These are phyloP conservation scores for Plestiodon gilberti DNA, from an alignment of 2,113 vertebrate genomes.

Conservation along the genomic window DNA sequence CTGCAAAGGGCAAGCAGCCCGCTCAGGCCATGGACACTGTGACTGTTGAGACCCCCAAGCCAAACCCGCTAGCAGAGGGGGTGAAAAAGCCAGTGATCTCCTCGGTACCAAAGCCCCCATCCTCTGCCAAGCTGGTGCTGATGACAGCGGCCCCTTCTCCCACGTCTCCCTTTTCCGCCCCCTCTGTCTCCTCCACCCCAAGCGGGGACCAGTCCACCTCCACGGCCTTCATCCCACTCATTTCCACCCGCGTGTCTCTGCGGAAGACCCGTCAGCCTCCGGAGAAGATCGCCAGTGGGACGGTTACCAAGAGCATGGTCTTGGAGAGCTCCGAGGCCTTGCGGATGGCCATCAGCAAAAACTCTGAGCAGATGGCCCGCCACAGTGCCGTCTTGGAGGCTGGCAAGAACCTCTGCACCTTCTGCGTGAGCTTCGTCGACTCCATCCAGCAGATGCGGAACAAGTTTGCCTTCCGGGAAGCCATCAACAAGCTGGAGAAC, in stretches of 20 bases:
- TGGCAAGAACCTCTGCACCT: conserved; percentile 95
- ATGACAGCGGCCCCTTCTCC: conserved; percentile 54
- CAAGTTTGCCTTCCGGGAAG: conserved; percentile 96
- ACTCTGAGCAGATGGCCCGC: conserved; percentile 94
- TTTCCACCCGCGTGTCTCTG: conserved; percentile 89
- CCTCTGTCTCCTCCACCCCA: conserved; percentile 35
- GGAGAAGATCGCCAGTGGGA: conserved; percentile 85
- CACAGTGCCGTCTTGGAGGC: conserved; percentile 94
- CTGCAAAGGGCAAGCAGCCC: conserved; percentile 78
- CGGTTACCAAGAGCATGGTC: conserved; percentile 91
- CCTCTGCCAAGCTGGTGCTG: conserved; percentile 73
- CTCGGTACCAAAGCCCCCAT: conserved; percentile 83
- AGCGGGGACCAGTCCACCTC: conserved; percentile 74
- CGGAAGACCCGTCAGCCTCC: conserved; percentile 91
- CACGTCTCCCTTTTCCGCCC: conserved; percentile 42
- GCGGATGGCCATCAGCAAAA: conserved; percentile 86
- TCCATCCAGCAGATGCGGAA: conserved; percentile 99
- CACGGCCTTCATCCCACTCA: conserved; percentile 90
- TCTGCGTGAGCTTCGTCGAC: conserved; percentile 94
- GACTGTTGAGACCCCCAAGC: conserved; percentile 72
- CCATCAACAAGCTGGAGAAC: conserved; percentile 96
- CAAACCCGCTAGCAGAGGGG: conserved; percentile 70
- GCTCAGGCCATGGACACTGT: conserved; percentile 73
- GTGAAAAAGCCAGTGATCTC: conserved; percentile 82
- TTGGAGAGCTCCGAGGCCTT: conserved; percentile 89